phyloP scores from a whole-genome alignment of 1,140 invertebrate species.

The Scaptomyza hsui region DNA sequence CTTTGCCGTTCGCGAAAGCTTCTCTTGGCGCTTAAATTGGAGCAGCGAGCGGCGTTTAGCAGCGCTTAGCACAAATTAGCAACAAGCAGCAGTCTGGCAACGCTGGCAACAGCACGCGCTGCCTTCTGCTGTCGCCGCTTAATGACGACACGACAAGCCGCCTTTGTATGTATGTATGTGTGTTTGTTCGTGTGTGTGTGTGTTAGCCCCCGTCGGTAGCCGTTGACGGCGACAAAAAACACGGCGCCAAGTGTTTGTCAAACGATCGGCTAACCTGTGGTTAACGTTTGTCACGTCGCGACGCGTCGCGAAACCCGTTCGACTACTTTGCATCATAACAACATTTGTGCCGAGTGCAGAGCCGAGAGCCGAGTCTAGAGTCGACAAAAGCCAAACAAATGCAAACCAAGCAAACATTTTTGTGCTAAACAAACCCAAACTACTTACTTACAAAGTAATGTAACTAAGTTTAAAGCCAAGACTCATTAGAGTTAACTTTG shows the following conservation, averaged over 20 bases:
- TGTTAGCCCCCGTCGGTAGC: slow-evolving; percentile 46
- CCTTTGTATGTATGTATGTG: slow-evolving; percentile 1
- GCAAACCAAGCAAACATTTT: slow-evolving; percentile 53
- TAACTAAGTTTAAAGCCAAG: slow-evolving; percentile 5
- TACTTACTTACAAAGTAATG: slow-evolving; percentile 13
- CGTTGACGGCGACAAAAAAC: slow-evolving; percentile 72
- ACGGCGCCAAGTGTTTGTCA: slow-evolving; percentile 82
- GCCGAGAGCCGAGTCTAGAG: slow-evolving; percentile 1
- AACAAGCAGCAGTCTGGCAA: slow-evolving; percentile 46
- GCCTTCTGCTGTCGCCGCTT: slow-evolving; percentile 30
- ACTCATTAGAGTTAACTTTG: slow-evolving; percentile 8
- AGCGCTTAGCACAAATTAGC: slow-evolving; percentile 78
- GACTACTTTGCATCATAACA: slow-evolving; percentile 79
- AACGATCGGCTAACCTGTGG: slow-evolving; percentile 71
- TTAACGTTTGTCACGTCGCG: slow-evolving; percentile 67
- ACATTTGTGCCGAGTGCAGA: slow-evolving; percentile 11
- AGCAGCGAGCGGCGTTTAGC: slow-evolving; percentile 76
- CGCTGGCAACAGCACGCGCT: slow-evolving; percentile 64
- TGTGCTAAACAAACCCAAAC: slow-evolving; percentile 17
- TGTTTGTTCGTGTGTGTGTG: slow-evolving; percentile 4
- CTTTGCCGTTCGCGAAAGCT: slow-evolving; percentile 48
- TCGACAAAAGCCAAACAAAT: slow-evolving; percentile 77
- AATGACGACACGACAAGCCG: slow-evolving; percentile 63
- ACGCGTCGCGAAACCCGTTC: slow-evolving; percentile 67
- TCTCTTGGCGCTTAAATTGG: slow-evolving; percentile 73